Conservation (phyloP, 1,140 invertebrate species). For the Proctacanthus coquilletti region DNA sequence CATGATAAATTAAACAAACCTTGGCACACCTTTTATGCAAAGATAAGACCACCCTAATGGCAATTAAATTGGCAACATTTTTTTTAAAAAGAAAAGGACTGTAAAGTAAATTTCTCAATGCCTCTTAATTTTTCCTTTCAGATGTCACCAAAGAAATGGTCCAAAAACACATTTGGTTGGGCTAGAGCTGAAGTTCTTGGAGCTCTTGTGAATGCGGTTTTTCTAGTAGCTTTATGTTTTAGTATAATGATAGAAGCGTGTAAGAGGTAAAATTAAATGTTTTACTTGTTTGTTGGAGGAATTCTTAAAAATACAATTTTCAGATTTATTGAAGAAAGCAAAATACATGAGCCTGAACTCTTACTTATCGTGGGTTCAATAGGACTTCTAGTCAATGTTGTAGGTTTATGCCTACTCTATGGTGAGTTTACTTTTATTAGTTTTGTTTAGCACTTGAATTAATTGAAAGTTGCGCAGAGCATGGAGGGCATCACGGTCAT, state of each 20-base stretch:
- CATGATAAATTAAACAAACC: too few relatives aligned
- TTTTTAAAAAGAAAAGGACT: too few relatives aligned
- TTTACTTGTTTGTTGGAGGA: slow-evolving; percentile 62
- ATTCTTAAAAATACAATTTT: slow-evolving; percentile 8
- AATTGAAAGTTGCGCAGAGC: slow-evolving; percentile 37
- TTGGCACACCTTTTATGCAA: too few relatives aligned
- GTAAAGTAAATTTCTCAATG: too few relatives aligned
- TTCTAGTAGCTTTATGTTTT: slow-evolving; percentile 84
- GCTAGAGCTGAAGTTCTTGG: slow-evolving; percentile 85
- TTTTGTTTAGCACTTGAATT: neutral
- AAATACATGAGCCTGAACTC: slow-evolving; percentile 63
- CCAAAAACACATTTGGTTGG: slow-evolving; percentile 91
- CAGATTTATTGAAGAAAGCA: slow-evolving; percentile 63
- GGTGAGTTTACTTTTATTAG: slow-evolving; percentile 39
- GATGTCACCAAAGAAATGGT: slow-evolving; percentile 93
- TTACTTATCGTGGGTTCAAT: slow-evolving; percentile 61
- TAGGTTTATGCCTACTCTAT: slow-evolving; percentile 69
- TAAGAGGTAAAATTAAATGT: slow-evolving; percentile 40
- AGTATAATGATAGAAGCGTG: slow-evolving; percentile 81
- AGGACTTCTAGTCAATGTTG: slow-evolving; percentile 67
- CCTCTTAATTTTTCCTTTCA: slow-evolving; percentile 29
- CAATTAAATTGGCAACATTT: too few relatives aligned
- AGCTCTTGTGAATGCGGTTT: slow-evolving; percentile 83
- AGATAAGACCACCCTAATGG: too few relatives aligned
- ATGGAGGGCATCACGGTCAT: slow-evolving; percentile 58